phyloP scores from a whole-genome alignment of 2,113 vertebrate genomes.

The Podarcis raffonei region DNA sequence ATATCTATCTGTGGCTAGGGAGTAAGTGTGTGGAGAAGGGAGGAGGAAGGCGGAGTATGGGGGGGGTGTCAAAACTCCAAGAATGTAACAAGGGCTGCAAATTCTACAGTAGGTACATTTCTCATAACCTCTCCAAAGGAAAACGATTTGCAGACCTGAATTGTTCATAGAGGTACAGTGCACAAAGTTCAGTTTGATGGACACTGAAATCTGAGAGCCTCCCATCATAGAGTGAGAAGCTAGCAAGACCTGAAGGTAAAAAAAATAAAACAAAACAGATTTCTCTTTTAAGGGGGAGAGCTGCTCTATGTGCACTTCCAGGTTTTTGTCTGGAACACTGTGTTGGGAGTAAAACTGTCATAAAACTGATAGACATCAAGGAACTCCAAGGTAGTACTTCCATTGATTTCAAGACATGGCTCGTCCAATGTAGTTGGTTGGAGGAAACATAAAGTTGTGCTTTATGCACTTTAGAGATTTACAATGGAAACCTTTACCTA shows the following conservation, averaged over 20 bases:
- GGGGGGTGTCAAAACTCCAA: slow-evolving; percentile 61
- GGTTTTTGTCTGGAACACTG: not conserved
- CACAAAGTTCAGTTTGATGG: slow-evolving; percentile 19
- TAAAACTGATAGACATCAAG: not conserved
- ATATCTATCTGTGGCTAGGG: slow-evolving; percentile 72
- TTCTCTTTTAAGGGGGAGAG: not conserved
- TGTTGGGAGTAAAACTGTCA: not conserved
- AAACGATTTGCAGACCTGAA: slow-evolving; percentile 47
- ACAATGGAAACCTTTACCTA: not conserved
- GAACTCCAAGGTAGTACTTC: not conserved
- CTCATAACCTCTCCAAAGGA: slow-evolving; percentile 51
- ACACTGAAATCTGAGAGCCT: slow-evolving; percentile 3
- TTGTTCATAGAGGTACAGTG: slow-evolving; percentile 52
- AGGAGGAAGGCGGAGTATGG: not conserved
- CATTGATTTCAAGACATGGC: not conserved
- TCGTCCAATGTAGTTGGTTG: not conserved
- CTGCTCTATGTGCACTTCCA: not conserved
- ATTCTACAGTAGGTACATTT: slow-evolving; percentile 41
- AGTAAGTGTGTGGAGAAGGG: slow-evolving; percentile 30
- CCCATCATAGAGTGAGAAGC: not conserved
- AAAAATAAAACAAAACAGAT: not conserved
- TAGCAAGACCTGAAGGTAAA: not conserved
- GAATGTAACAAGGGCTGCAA: slow-evolving; percentile 54
- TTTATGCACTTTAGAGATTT: not conserved
- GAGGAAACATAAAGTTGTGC: not conserved